phyloP scores from a whole-genome alignment of 2,797 vertebrate species.

The Lycodopsis pacificus region DNA sequence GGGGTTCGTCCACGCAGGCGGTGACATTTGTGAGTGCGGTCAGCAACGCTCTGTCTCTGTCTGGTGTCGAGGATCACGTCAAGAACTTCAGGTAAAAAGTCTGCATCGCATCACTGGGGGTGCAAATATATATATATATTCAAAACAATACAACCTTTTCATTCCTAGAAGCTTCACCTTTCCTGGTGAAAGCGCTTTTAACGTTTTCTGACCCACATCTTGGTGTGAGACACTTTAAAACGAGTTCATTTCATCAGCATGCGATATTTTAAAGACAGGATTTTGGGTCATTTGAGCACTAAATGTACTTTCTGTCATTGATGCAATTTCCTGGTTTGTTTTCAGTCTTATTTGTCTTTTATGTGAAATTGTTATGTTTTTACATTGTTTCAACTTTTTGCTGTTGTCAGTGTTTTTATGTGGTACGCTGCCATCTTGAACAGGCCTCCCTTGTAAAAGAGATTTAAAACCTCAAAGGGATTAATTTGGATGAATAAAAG shows the following conservation, averaged over 20 bases:
- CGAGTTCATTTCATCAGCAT: neutral
- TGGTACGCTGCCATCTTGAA: neutral
- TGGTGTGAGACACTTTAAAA: neutral
- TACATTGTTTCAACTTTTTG: neutral
- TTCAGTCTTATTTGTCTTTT: neutral
- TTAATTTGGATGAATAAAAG: neutral
- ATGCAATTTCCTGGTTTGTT: neutral
- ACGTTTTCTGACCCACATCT: too few species aligned
- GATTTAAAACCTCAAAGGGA: neutral
- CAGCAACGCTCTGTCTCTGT: slow-evolving; percentile 89
- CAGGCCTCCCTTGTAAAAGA: neutral
- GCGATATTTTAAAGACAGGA: too few species aligned
- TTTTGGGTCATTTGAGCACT: too few species aligned
- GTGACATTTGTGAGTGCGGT: slow-evolving; percentile 93
- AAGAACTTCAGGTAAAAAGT: slow-evolving; percentile 96
- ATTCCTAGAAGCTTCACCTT: neutral
- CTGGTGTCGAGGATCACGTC: slow-evolving; percentile 92
- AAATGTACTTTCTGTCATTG: too few species aligned
- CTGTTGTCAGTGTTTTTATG: neutral
- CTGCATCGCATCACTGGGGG: neutral
- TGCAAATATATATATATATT: neutral
- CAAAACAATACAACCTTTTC: neutral
- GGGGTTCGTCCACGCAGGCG: slow-evolving; percentile 98
- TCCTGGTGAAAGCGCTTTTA: too few species aligned
- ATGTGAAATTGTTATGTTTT: neutral